Conservation (phyloP, 2,797 vertebrate species). For the Sebastes vulpes region DNA sequence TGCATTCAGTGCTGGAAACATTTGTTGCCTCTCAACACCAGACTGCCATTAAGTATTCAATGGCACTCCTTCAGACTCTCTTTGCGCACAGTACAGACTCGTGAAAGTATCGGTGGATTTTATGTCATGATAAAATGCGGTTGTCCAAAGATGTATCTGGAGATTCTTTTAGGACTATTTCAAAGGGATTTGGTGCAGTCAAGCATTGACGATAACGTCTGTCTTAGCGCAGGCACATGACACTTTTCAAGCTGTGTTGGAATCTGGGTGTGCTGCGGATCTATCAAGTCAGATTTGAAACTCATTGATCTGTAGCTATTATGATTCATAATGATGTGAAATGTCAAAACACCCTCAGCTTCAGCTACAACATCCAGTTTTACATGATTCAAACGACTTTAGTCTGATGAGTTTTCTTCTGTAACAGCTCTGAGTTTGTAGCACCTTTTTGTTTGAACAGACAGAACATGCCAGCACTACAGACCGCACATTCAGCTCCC, state of each 20-base stretch:
- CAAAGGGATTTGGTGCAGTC: neutral
- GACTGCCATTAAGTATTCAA: slow-evolving; percentile 29
- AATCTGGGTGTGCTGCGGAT: neutral
- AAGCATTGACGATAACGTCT: neutral
- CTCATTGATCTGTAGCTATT: slow-evolving; percentile 13
- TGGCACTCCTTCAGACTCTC: slow-evolving; percentile 2
- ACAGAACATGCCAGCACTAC: neutral
- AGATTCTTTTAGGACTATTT: slow-evolving; percentile 17
- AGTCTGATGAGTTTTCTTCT: neutral
- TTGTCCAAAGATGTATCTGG: neutral
- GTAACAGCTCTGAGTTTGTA: no score
- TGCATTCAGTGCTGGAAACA: neutral
- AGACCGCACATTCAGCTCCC: neutral
- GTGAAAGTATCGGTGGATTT: neutral
- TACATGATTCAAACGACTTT: neutral
- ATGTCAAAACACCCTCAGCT: slow-evolving; percentile 6
- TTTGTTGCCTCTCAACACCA: slow-evolving; percentile 22
- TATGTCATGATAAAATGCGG: neutral
- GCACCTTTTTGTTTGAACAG: neutral
- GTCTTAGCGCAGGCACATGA: neutral
- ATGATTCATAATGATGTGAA: neutral
- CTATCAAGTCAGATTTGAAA: slow-evolving; percentile 24
- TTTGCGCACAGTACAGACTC: neutral
- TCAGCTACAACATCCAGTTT: neutral
- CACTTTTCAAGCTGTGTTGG: slow-evolving; percentile 3